Evolutionary conservation across 1,140 invertebrate species (phyloP).

Genomic region (Saccostrea cuccullata): DNA sequence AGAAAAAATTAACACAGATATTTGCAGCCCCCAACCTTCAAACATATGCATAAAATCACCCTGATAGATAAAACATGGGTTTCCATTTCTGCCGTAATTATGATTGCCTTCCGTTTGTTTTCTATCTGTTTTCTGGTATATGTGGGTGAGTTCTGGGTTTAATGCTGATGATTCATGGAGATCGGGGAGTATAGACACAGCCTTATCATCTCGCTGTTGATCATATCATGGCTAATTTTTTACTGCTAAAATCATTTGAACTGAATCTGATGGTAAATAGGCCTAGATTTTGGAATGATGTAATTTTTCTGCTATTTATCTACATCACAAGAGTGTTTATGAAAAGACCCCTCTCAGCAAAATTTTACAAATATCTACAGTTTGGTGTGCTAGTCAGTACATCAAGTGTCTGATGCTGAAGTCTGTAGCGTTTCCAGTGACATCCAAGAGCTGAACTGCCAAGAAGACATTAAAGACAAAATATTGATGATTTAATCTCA

Average conservation of each 20-base stretch:
- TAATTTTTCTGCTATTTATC: constrained; percentile 32
- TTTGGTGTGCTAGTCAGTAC: neutral
- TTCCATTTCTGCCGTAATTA: constrained; percentile 2
- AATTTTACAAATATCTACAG: neutral
- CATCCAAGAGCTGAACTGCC: neutral
- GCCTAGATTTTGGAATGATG: constrained; percentile 9
- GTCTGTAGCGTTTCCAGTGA: neutral
- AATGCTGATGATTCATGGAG: constrained; percentile 16
- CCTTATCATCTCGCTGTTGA: neutral
- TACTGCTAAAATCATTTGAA: constrained; percentile 41
- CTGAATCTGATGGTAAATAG: neutral
- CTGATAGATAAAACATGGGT: constrained; percentile 4
- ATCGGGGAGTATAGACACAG: neutral
- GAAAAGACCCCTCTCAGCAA: neutral
- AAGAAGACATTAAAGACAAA: neutral
- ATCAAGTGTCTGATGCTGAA: neutral
- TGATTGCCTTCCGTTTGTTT: constrained; percentile 14
- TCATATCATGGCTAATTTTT: constrained; percentile 33
- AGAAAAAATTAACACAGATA: constrained; percentile 1
- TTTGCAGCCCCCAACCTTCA: neutral
- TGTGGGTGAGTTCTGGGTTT: constrained; percentile 4
- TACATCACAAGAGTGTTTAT: neutral
- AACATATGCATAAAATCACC: neutral
- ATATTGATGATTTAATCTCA: neutral
- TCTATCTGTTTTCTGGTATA: constrained; percentile 1